phyloP scores from a whole-genome alignment of 2,888 invertebrate species.

The Seira musarum region DNA sequence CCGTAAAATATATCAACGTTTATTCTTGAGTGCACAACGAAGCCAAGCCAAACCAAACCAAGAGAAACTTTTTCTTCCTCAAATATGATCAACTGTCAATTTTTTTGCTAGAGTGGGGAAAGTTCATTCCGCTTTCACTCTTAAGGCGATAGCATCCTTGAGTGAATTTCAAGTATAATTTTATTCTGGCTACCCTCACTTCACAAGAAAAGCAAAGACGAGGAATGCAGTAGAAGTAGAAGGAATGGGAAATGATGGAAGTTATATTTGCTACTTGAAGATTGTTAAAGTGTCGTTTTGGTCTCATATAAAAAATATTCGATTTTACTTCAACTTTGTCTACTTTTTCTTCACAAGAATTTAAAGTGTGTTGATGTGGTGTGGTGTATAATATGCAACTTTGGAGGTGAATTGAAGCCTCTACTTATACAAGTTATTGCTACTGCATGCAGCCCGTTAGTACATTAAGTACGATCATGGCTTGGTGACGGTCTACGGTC shows the following conservation, averaged over 20 bases:
- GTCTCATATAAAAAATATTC: constrained; percentile 13
- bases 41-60: too few relatives aligned
- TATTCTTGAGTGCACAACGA: not conserved
- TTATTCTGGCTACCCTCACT: constrained; percentile 16
- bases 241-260: constrained; percentile 19
- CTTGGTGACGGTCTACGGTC: too few relatives aligned
- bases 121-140: constrained; percentile 6
- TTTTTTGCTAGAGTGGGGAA: constrained; percentile 7
- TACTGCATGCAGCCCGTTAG: not conserved
- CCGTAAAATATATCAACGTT: not conserved
- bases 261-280: constrained; percentile 25
- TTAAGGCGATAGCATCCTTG: constrained; percentile 2
- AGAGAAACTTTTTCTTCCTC: constrained; percentile 27
- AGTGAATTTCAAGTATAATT: constrained; percentile 18
- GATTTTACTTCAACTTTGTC: not conserved
- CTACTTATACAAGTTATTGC: not conserved
- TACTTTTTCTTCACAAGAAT: not conserved
- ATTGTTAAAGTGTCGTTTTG: constrained; percentile 13
- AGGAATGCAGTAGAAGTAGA: not conserved
- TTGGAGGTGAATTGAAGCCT: too few relatives aligned
- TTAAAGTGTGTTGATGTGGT: not conserved
- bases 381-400: too few relatives aligned
- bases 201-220: not conserved
- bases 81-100: constrained; percentile 39
- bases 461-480: not conserved